These are phyloP conservation scores for Gobiocypris rarus DNA, from an alignment of 2,113 vertebrate species.

Conservation along the genomic window DNA sequence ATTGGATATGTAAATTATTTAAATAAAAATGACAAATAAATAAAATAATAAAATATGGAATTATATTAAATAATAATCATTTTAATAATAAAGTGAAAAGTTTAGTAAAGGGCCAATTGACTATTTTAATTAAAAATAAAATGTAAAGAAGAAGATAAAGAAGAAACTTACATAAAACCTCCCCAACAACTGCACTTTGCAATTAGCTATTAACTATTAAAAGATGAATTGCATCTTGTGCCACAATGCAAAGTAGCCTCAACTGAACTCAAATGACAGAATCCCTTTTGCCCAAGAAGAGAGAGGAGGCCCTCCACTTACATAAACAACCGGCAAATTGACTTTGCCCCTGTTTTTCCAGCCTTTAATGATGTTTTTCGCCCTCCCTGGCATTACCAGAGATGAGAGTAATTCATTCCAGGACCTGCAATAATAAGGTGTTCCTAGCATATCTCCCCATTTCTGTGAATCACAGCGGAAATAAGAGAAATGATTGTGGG, in stretches of 20 bases:
- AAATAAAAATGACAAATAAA: too few species aligned
- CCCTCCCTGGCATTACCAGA: conserved; percentile 65
- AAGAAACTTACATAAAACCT: neutral
- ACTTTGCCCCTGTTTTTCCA: conserved; percentile 62
- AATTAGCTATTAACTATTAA: neutral
- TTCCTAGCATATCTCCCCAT: conserved; percentile 66
- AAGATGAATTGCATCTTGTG: neutral
- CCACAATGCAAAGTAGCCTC: neutral
- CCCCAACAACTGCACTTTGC: neutral
- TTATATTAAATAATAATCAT: too few species aligned
- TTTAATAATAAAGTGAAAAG: neutral
- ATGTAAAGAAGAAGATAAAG: too few species aligned
- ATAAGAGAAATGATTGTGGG: conserved; percentile 77
- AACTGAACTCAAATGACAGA: neutral
- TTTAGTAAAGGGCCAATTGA: neutral
- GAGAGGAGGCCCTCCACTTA: conserved; percentile 59
- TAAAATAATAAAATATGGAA: too few species aligned
- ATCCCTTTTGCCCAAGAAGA: neutral
- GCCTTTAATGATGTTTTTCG: conserved; percentile 63
- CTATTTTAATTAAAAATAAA: conserved; percentile 10
- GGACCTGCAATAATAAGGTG: conserved; percentile 62
- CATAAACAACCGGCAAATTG: conserved; percentile 62
- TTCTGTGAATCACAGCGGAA: conserved; percentile 67
- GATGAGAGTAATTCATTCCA: conserved; percentile 75
- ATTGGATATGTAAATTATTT: too few species aligned